Evolutionary conservation across 2,797 vertebrate species (phyloP).

Genomic region (Molossus molossus): DNA sequence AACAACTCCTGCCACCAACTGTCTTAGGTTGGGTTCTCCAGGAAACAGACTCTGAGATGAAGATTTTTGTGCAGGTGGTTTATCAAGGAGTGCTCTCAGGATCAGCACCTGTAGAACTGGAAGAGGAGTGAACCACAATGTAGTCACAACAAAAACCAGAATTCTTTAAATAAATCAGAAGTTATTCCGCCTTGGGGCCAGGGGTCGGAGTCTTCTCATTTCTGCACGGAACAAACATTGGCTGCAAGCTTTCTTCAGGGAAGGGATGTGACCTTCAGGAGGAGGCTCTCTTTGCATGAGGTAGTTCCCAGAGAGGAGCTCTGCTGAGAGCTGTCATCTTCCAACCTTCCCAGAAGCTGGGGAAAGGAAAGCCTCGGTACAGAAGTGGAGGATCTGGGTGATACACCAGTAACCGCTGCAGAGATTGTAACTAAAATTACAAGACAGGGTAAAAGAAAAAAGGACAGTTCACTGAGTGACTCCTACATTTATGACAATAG

Average conservation of each 20-base stretch:
- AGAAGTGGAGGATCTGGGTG: neutral
- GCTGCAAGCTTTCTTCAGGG: neutral
- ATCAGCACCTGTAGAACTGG: neutral
- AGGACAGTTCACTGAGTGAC: neutral
- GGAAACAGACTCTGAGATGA: neutral
- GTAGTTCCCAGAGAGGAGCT: neutral
- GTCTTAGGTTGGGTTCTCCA: neutral
- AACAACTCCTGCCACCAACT: neutral
- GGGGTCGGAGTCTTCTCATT: neutral
- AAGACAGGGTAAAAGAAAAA: neutral
- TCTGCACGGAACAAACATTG: neutral
- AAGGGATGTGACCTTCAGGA: neutral
- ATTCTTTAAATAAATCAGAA: neutral
- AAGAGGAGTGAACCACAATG: neutral
- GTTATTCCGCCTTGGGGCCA: neutral
- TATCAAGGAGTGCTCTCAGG: neutral
- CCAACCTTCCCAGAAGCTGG: neutral
- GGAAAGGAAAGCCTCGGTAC: neutral
- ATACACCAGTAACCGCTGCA: neutral
- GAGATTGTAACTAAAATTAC: slow-evolving; percentile 18
- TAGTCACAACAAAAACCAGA: neutral
- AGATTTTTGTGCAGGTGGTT: neutral
- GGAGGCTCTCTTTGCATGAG: neutral
- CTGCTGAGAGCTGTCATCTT: neutral
- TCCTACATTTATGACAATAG: neutral